phyloP scores from a whole-genome alignment of 2,888 invertebrate species.

The Drosophila birchii region DNA sequence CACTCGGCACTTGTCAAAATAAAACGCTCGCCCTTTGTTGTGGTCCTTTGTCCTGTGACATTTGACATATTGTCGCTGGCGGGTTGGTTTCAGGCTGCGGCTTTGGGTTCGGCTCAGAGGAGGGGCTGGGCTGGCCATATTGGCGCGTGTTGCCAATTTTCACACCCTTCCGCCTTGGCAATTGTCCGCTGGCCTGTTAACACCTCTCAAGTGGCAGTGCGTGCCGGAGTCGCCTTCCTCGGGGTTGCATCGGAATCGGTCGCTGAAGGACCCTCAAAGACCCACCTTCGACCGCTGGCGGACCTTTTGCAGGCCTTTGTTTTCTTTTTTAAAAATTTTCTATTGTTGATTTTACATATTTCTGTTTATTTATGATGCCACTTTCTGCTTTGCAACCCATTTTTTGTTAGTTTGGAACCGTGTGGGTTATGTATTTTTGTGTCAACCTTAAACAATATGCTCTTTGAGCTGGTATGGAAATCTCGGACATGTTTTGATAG shows the following conservation, averaged over 20 bases:
- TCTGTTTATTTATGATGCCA: constrained; percentile 66
- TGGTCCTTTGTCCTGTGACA: constrained; percentile 70
- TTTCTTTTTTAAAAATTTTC: constrained; percentile 68
- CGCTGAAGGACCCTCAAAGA: constrained; percentile 12
- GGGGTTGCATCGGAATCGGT: constrained; percentile 56
- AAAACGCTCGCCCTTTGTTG: constrained; percentile 61
- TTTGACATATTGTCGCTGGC: constrained; percentile 82
- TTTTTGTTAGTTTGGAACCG: constrained; percentile 35
- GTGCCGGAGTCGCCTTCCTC: constrained; percentile 39
- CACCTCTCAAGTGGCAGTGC: constrained; percentile 72
- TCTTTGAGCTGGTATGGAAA: constrained; percentile 61
- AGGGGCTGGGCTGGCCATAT: constrained; percentile 23
- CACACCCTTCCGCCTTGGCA: constrained; percentile 76
- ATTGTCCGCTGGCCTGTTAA: constrained; percentile 78
- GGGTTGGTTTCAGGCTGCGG: constrained; percentile 44
- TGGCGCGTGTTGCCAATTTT: constrained; percentile 82
- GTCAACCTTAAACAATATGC: constrained; percentile 58
- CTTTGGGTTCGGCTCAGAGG: constrained; percentile 22
- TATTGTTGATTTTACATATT: constrained; percentile 76
- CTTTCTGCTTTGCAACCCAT: constrained; percentile 38
- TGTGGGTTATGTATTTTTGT: constrained; percentile 44
- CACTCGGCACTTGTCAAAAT: constrained; percentile 84
- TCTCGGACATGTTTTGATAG: constrained; percentile 67
- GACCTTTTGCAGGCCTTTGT: constrained; percentile 42
- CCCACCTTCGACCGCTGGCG: constrained; percentile 35